These are phyloP conservation scores for Myotis vivesi DNA, from an alignment of 2,797 vertebrate genomes.

Conservation along the genomic window DNA sequence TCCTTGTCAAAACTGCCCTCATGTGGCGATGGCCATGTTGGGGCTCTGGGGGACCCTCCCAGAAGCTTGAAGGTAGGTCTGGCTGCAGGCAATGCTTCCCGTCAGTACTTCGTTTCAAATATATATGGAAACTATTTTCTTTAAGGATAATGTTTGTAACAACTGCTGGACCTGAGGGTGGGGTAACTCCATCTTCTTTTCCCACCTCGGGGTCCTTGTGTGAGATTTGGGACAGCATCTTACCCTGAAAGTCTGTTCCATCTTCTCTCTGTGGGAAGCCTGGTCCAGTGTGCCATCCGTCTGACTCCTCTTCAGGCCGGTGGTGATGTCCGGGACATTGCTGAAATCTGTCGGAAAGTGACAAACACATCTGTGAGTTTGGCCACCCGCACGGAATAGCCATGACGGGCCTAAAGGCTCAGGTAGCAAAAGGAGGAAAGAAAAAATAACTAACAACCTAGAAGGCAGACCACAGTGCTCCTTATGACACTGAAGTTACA, in stretches of 20 bases:
- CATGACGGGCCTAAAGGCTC: not conserved
- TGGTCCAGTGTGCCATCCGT: slow-evolving; percentile 87
- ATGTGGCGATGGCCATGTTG: rapidly evolving
- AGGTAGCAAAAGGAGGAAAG: not conserved
- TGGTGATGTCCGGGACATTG: slow-evolving; percentile 86
- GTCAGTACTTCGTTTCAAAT: not conserved
- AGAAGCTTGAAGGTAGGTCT: no score
- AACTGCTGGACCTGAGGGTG: no score
- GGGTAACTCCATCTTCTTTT: not conserved
- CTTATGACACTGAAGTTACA: rapidly evolving
- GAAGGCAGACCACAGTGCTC: not conserved
- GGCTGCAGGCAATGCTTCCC: not conserved
- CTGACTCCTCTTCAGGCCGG: slow-evolving; percentile 85
- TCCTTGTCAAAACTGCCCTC: not conserved
- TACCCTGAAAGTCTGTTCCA: slow-evolving; percentile 92
- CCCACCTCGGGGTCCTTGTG: no score
- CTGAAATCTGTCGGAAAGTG: slow-evolving; percentile 89
- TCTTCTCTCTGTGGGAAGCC: slow-evolving; percentile 84
- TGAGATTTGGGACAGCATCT: slow-evolving; percentile 21
- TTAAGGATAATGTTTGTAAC: not conserved
- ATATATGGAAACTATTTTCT: not conserved
- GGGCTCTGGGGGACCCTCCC: not conserved
- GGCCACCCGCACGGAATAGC: not conserved
- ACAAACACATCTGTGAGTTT: not conserved
- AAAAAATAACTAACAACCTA: rapidly evolving